These are phyloP conservation scores for Sycobia sp. DNA, from an alignment of 1,140 invertebrate species.

Conservation along the genomic window DNA sequence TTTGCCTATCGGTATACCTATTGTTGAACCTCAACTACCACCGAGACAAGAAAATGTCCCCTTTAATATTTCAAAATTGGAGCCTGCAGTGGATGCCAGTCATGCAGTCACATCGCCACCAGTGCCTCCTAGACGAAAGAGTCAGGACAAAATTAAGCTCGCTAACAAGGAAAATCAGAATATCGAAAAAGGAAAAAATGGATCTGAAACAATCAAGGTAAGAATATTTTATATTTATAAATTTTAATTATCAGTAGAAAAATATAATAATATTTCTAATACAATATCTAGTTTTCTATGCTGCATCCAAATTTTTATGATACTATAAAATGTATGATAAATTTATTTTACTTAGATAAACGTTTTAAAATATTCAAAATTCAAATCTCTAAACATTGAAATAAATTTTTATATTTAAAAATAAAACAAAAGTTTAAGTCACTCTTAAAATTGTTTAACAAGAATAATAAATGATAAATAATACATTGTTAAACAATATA, in stretches of 20 bases:
- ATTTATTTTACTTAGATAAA: too few relatives aligned
- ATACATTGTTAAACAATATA: too few relatives aligned
- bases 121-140: conserved; percentile 65
- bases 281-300: too few relatives aligned
- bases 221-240: conserved; percentile 10
- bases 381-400: not conserved
- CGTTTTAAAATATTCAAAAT: not conserved
- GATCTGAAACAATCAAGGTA: conserved; percentile 39
- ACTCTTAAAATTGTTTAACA: too few relatives aligned
- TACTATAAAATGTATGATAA: too few relatives aligned
- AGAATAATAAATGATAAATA: too few relatives aligned
- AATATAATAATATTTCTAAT: too few relatives aligned
- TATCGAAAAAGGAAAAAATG: conserved; percentile 40
- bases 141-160: conserved; percentile 61
- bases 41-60: not conserved
- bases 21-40: not conserved
- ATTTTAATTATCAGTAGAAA: too few relatives aligned
- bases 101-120: conserved; percentile 52
- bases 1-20: conserved; percentile 2
- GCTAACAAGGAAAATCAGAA: conserved; percentile 61
- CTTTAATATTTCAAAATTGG: not conserved
- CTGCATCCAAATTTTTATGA: too few relatives aligned
- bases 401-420: not conserved
- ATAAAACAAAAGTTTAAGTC: too few relatives aligned
- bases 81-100: not conserved